Percentiles rank a stretch among this genome's conserved stretches.
Evolutionary conservation across 2,888 invertebrate species (phyloP).

Genomic region (Hypomecis atomaria): DNA sequence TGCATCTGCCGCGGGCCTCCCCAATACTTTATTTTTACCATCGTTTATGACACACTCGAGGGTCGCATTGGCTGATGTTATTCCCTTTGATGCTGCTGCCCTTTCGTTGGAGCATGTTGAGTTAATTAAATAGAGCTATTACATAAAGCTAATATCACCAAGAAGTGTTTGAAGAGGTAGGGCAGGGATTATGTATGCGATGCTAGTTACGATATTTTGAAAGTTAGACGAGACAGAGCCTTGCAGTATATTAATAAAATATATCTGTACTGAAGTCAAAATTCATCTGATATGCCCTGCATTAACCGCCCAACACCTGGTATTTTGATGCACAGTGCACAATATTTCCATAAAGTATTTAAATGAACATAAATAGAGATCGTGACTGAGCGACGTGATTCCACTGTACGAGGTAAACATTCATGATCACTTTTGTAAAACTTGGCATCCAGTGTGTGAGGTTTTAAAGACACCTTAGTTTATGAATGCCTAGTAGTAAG

Average conservation of each 20-base stretch:
- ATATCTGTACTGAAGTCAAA: too few relatives aligned
- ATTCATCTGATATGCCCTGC: not conserved
- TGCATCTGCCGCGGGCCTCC: slow-evolving; percentile 58
- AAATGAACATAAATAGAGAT: slow-evolving; percentile 49
- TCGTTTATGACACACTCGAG: slow-evolving; percentile 49
- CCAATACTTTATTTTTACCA: slow-evolving; percentile 56
- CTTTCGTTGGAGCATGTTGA: slow-evolving; percentile 15
- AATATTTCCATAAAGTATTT: slow-evolving; percentile 47
- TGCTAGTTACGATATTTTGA: not conserved
- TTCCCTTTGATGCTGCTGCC: slow-evolving; percentile 37
- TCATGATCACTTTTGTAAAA: slow-evolving; percentile 39
- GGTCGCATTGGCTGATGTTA: slow-evolving; percentile 37
- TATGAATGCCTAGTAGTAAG: not conserved
- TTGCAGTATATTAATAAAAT: too few relatives aligned
- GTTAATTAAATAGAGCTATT: slow-evolving; percentile 26
- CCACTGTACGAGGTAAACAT: slow-evolving; percentile 37
- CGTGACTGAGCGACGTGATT: slow-evolving; percentile 54
- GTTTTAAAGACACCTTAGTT: slow-evolving; percentile 4
- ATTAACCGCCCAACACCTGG: slow-evolving; percentile 11
- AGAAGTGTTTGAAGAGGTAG: not conserved
- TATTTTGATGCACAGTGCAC: slow-evolving; percentile 27
- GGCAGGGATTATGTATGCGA: slow-evolving; percentile 7
- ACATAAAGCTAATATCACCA: not conserved
- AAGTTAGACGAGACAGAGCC: too few relatives aligned
- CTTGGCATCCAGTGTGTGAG: slow-evolving; percentile 13